Base-by-base conservation (phyloP, 2,797 vertebrate species). In the Anisognathus igniventris region DNA sequence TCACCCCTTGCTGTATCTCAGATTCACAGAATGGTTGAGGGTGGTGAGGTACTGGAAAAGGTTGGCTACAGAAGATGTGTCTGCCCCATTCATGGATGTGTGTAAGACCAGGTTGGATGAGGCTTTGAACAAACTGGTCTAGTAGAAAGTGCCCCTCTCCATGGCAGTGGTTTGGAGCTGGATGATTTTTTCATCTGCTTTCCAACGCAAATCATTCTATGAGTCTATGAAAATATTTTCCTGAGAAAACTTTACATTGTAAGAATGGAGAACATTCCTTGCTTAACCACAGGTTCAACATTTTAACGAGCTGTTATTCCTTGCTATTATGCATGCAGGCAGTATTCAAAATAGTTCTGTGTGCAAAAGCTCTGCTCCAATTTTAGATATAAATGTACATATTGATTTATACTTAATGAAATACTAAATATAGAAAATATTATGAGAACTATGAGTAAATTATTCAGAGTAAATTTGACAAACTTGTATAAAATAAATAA, bases 381-480 rank as follows among this genome's bases (percentile, higher is more conserved):
- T 79, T 92, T 92, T 84, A 76, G 37, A 60, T 76, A 85, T 56
- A 86, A 95, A 81, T 66, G 60, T 87, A 91, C 60, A 79, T 88
- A 86, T 91, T 79, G 71, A 82, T 95, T 95, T 88, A 82, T 66
- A 80, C 40, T 56, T 91, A 79, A 90, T 91, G 75, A 95, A 95
- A 91, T 60, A 44, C 53, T 91, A 91, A 91, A 80, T 90, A 92
- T 58, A 62, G 48, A 89, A 92, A 95, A 94, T 74, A 73, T 19
- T 85, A 64, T 45, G 33, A 87, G 28, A 79, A 23, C 24, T 58
- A 27, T 37, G 3, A 66, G 33, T 79, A 90, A 82, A 92, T 95
- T 95, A 93, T 90, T 94, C 81, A 71, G 48, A 87, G 48, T 82
- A 91, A 93, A 73, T 87, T 91, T 93, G 48, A 90, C 35, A 90